Evolutionary conservation across 2,888 invertebrate genomes (phyloP), one percentile per base, ranked within the genome.

Genomic region (Sarcophaga carnaria): DNA sequence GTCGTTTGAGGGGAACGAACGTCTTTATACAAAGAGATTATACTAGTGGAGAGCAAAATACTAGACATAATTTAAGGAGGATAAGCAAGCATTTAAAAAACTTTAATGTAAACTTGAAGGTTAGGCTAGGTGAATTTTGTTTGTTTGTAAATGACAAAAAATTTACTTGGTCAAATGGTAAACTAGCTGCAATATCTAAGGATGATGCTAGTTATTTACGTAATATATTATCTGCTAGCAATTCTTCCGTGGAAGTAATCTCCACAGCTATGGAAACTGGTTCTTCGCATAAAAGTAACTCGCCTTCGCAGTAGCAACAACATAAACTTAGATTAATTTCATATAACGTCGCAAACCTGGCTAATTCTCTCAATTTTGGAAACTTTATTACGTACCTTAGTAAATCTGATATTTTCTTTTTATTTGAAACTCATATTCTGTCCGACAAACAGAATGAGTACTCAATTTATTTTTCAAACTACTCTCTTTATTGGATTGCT

Each of bases 401-500:
- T 45, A 67, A 45, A 22, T 67, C 20, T 67, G 45, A 67, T 67
- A 17, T 67, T 45, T 67, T 67, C 45, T 67, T 67, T 67, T 45
- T 67, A 17, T 67, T 27, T 66, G 66, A 66, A 27, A 66, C 27
- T 14, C 66, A 66, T 49, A 49, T 49, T 14, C 49, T 14, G 14
- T 3, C 49, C 14, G 49, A 14, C 11, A 14, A 49, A 49, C 49
- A 49, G 4, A 20, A 49, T 49, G 14, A 49, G 14, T 49, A 49
- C 4, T 49, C 71, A 49, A 5, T 4, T 22, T 62, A 62, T 49
- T 76, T 76, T 64, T 14, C 37, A 47, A 66, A 76, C 14, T 76
- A 76, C 20, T 54, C 14, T n/a, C 14, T 76, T 3, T 63, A 76
- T 17, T 76, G 76, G 64, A 64, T 76, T 14, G 37, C n/a, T 64